A percentile compares a stretch with the other conserved stretches of the same genome.
Evolutionary conservation across 2,888 invertebrate species (phyloP).

Genomic region (Tenthredo mesomela): DNA sequence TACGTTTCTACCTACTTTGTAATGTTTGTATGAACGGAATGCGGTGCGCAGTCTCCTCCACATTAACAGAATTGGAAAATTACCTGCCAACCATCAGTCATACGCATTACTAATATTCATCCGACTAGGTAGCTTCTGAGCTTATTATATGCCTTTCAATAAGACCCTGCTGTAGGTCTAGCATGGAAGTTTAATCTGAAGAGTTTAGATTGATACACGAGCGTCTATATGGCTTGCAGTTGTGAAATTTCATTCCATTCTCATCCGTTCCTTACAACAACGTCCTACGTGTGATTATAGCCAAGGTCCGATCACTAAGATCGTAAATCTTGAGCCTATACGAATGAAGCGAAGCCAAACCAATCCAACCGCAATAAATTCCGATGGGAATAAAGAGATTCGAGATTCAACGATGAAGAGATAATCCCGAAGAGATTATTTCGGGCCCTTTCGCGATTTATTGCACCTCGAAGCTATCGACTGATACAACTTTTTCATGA

Average conservation of each 20-base stretch:
- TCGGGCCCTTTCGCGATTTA: not conserved
- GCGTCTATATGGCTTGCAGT: constrained; percentile 9
- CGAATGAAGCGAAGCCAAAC: not conserved
- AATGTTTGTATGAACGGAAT: not conserved
- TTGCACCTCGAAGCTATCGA: not conserved
- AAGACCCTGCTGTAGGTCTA: not conserved
- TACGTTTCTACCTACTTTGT: constrained; percentile 10
- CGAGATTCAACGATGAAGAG: not conserved
- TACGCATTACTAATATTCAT: not conserved
- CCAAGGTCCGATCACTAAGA: not conserved
- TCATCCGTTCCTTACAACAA: constrained; percentile 4
- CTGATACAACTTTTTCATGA: not conserved
- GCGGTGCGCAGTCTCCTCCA: constrained; percentile 2
- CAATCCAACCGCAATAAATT: constrained; percentile 20
- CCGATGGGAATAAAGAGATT: not conserved
- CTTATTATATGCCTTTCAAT: not conserved
- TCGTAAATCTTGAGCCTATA: constrained; percentile 11
- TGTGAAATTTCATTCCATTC: not conserved
- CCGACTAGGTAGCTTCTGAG: constrained; percentile 12
- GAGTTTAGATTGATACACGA: constrained; percentile 14
- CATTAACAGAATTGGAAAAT: constrained; percentile 27
- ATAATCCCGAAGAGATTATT: not conserved
- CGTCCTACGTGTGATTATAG: not conserved
- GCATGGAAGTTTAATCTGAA: not conserved
- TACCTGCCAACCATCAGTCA: not conserved